These are phyloP conservation scores for Platycheirus rosarum DNA, from an alignment of 2,888 invertebrate species.

Conservation along the genomic window DNA sequence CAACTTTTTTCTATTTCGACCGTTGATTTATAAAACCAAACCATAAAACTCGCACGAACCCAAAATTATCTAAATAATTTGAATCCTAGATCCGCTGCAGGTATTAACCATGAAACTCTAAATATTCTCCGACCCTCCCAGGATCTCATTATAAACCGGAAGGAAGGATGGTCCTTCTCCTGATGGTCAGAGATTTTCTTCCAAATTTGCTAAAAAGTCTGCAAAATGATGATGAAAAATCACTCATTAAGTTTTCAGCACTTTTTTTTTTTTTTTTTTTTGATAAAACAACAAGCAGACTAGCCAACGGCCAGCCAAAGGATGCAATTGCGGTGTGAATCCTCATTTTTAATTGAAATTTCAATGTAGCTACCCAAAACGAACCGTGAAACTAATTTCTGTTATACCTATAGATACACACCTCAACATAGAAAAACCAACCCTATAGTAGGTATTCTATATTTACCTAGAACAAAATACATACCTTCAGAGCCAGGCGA, in stretches of 20 bases:
- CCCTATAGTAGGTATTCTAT: neutral
- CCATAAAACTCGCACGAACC: no score
- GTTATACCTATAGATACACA: neutral
- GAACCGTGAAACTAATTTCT: conserved; percentile 64
- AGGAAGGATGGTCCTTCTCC: conserved; percentile 45
- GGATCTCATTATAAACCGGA: conserved; percentile 55
- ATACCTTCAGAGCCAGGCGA: no score
- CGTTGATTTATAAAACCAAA: no score
- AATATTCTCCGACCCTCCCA: no score
- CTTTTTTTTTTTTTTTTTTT: neutral
- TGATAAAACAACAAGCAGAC: neutral
- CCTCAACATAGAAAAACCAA: no score
- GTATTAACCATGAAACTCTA: no score
- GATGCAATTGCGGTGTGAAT: conserved; percentile 60
- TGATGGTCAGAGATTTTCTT: conserved; percentile 20
- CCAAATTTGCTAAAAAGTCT: conserved; percentile 16
- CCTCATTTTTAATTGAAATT: conserved; percentile 68
- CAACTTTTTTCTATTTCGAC: no score
- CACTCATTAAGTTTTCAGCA: conserved; percentile 59
- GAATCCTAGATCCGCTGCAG: no score
- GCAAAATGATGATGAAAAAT: conserved; percentile 59
- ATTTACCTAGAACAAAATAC: no score
- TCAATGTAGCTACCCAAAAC: conserved; percentile 63
- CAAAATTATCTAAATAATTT: no score
- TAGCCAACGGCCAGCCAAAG: neutral